Conservation (phyloP, 1,140 invertebrate genomes). For the Chironomus striatipennis region DNA sequence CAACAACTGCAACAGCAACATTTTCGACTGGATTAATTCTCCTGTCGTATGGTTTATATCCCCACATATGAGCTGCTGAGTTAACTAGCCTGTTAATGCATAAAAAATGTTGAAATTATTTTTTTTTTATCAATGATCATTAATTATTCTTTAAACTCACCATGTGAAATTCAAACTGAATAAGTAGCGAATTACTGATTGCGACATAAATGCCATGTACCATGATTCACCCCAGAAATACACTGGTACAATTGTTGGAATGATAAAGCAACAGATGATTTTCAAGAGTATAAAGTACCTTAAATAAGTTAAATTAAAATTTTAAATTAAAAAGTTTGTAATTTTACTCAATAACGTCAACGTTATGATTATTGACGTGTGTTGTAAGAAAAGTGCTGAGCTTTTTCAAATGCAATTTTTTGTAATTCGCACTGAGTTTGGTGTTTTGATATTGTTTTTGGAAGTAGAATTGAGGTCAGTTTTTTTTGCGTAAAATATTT, state of each 20-base stretch:
- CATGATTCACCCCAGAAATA: conserved; percentile 66
- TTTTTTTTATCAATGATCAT: too few species aligned
- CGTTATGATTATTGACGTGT: background rate
- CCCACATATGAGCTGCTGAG: conserved; percentile 39
- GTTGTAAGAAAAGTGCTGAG: background rate
- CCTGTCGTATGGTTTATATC: conserved; percentile 39
- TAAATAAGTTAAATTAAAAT: conserved; percentile 25
- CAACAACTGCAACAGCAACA: conserved; percentile 47
- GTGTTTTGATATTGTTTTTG: too few species aligned
- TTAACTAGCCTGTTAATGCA: background rate
- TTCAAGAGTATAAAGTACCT: conserved; percentile 67
- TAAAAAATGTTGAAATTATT: too few species aligned
- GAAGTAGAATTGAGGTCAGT: too few species aligned
- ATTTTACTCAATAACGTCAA: background rate
- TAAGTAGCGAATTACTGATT: conserved; percentile 63
- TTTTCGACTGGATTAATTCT: conserved; percentile 56
- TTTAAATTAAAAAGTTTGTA: background rate
- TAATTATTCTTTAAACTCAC: conserved; percentile 69
- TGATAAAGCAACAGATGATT: conserved; percentile 59
- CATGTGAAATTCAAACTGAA: conserved; percentile 75
- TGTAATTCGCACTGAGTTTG: background rate
- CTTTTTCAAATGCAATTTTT: background rate
- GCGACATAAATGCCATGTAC: conserved; percentile 48
- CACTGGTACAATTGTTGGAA: conserved; percentile 68
- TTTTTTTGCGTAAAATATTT: too few species aligned